These are phyloP conservation scores for Mustela nigripes DNA, from an alignment of 2,113 vertebrate species.

Conservation along the genomic window DNA sequence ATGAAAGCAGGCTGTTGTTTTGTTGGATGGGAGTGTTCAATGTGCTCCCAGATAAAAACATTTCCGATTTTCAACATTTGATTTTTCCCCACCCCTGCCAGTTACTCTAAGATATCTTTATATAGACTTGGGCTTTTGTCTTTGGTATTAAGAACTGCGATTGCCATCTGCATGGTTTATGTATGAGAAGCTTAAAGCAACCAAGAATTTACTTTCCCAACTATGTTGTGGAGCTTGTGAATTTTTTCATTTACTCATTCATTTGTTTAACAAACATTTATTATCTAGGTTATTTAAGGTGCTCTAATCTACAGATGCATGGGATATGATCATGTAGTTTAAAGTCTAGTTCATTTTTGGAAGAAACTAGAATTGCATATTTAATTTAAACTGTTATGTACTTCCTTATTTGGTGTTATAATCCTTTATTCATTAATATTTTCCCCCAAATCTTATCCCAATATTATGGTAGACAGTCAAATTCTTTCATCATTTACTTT, in stretches of 20 bases:
- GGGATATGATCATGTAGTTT: neutral
- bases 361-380: neutral
- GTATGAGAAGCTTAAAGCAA: neutral
- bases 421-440: constrained; percentile 38
- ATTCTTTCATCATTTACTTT: constrained; percentile 3
- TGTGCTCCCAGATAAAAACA: neutral
- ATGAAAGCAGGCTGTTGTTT: neutral
- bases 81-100: neutral
- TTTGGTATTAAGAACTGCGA: neutral
- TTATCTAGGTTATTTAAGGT: constrained; percentile 19
- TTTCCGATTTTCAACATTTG: neutral
- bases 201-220: constrained; percentile 9
- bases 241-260: constrained; percentile 1
- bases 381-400: constrained; percentile 20
- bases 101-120: neutral
- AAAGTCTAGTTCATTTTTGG: constrained; percentile 1
- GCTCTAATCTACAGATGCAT: neutral
- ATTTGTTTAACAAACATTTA: constrained; percentile 2
- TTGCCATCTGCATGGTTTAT: neutral
- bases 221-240: neutral
- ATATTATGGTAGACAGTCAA: neutral
- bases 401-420: neutral
- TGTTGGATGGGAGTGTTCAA: neutral
- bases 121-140: neutral
- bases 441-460: neutral